These are phyloP conservation scores for Cotesia typhae DNA, from an alignment of 1,140 invertebrate genomes.

Conservation along the genomic window DNA sequence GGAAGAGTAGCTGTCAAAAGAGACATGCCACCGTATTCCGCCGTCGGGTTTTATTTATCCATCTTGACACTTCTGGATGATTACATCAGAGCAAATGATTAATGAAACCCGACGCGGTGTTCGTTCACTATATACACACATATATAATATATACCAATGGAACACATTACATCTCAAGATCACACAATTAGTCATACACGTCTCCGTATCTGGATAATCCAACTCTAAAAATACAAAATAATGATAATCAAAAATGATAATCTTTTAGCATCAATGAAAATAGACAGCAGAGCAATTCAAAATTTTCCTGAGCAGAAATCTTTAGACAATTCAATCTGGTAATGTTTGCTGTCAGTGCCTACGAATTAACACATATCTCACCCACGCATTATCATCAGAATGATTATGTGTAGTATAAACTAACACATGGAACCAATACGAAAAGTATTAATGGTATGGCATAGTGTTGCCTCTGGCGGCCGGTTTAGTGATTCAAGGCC, in stretches of 20 bases:
- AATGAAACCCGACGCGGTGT: conserved; percentile 37
- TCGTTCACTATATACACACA: conserved; percentile 29
- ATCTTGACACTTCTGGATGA: conserved; percentile 9
- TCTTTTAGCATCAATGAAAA: too few relatives aligned
- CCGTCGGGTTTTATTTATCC: not conserved
- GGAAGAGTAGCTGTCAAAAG: conserved; percentile 19
- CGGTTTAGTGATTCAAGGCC: conserved; percentile 39
- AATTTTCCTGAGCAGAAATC: too few relatives aligned
- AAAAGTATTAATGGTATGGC: not conserved
- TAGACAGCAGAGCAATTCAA: too few relatives aligned
- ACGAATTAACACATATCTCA: conserved; percentile 15
- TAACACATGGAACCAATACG: not conserved
- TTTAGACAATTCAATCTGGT: not conserved
- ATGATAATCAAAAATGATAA: too few relatives aligned
- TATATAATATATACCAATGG: too few relatives aligned
- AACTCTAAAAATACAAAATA: too few relatives aligned
- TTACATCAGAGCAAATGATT: conserved; percentile 16
- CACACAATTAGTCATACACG: too few relatives aligned
- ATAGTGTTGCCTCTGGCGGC: conserved; percentile 2
- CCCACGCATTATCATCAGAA: not conserved
- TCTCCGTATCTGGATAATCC: too few relatives aligned
- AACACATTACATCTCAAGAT: too few relatives aligned
- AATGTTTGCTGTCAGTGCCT: not conserved
- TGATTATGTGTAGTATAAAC: not conserved
- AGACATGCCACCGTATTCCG: conserved; percentile 21